Percentiles rank a stretch among this genome's conserved stretches.
Evolutionary conservation across 2,797 vertebrate genomes (phyloP).

Genomic region (Lagodon rhomboides): DNA sequence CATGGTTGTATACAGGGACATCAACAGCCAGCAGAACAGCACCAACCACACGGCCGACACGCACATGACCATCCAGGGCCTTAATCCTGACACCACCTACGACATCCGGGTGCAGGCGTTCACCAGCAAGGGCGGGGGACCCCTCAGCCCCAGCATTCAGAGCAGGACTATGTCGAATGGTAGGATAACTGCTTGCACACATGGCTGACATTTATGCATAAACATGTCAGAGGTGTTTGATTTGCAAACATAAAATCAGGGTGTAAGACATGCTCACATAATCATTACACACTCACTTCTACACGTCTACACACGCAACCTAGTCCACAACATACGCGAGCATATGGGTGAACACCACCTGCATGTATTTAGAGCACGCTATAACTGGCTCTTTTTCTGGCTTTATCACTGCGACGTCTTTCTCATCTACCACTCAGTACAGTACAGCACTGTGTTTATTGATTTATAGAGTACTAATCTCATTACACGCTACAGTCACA

Average conservation of each 20-base stretch:
- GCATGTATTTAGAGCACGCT: constrained; percentile 10
- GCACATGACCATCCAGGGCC: constrained; percentile 87
- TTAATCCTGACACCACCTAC: constrained; percentile 96
- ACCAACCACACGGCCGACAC: constrained; percentile 89
- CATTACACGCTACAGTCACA: constrained; percentile 77
- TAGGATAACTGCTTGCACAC: constrained; percentile 64
- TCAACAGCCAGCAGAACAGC: constrained; percentile 95
- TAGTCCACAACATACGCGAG: neutral
- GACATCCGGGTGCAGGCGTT: constrained; percentile 95
- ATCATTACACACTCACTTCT: neutral
- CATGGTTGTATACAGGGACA: constrained; percentile 94
- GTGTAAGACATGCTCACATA: constrained; percentile 1
- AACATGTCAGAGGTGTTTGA: constrained; percentile 46
- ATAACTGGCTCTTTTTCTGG: constrained; percentile 2
- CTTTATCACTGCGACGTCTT: constrained; percentile 42
- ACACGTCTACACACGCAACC: neutral
- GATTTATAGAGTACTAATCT: constrained; percentile 81
- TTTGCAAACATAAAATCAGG: constrained; percentile 46
- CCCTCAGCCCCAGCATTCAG: constrained; percentile 98
- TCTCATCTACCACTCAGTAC: constrained; percentile 53
- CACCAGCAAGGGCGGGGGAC: constrained; percentile 93
- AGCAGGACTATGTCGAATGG: constrained; percentile 98
- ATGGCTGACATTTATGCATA: constrained; percentile 29
- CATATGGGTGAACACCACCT: neutral
- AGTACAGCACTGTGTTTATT: constrained; percentile 72